Evolutionary conservation across 2,797 vertebrate genomes (phyloP), one percentile per base, ranked within the genome.

Genomic region (Arnoldichthys spilopterus): DNA sequence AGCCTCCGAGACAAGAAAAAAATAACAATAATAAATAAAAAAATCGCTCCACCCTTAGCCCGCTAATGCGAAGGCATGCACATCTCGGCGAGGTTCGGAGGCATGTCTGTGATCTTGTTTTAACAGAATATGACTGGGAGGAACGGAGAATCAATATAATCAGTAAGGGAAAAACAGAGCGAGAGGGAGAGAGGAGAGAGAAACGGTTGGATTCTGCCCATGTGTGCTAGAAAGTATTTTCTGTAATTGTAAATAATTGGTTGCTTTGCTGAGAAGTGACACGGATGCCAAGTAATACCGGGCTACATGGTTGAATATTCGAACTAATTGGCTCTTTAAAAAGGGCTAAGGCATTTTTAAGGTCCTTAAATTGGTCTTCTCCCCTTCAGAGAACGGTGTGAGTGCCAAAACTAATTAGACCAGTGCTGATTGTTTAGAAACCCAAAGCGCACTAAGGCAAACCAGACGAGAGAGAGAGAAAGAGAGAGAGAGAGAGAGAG

Each of bases 271-370:
- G 86, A 87, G 88, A 89, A 91, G 87, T 92, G 91, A 91, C 89
- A 91, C 84, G 81, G 85, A 88, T 88, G 83, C 86, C 89, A 86
- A 86, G 88, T 90, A 91, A 90, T 88, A 85, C 85, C 58, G 81
- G 89, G 86, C 85, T 92, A 90, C 90, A 87, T 88, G 88, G 86
- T 87, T 88, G 86, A 90, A 92, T 90, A 86, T 90, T 84, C 86
- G 67, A 85, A 83, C 89, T 94, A 94, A 94, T 94, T 94, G 92
- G 91, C 91, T 92, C 89, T 93, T 92, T 93, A 92, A 92, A 89
- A 92, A 90, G 82, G 86, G 90, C 92, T 91, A 90, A 89, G 88
- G 90, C 90, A 88, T 93, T 93, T 88, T 91, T 91, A 93, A 92
- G 91, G 88, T 90, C 90, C 87, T 92, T 85, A 92, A 92, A 93